Evolutionary conservation across 2,113 vertebrate species (phyloP).

Genomic region (Polyodon spathula): DNA sequence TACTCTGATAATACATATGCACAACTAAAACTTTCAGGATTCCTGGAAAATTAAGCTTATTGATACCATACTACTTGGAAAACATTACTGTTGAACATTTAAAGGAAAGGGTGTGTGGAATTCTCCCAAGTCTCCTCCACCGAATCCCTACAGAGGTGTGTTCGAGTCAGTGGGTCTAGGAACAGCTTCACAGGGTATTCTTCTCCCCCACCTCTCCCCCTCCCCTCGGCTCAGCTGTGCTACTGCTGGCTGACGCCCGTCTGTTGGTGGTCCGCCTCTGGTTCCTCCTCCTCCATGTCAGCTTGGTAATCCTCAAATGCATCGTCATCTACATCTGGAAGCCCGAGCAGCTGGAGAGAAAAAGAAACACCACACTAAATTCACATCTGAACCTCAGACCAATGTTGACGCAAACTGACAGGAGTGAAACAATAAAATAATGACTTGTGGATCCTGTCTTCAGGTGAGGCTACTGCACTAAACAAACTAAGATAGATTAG

Average conservation of each 20-base stretch:
- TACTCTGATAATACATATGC: slow-evolving; percentile 8
- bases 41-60: slow-evolving; percentile 12
- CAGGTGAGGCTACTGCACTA: too few relatives aligned
- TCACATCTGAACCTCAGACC: too few relatives aligned
- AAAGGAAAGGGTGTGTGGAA: slow-evolving; percentile 46
- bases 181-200: not conserved
- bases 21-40: slow-evolving; percentile 23
- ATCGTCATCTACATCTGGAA: slow-evolving; percentile 90
- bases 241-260: slow-evolving; percentile 98
- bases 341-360: slow-evolving; percentile 76
- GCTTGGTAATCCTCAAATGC: slow-evolving; percentile 94
- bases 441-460: too few relatives aligned
- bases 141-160: slow-evolving; percentile 15
- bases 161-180: slow-evolving; percentile 5
- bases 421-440: too few relatives aligned
- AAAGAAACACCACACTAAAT: slow-evolving; percentile 9
- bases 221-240: slow-evolving; percentile 30
- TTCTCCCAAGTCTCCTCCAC: slow-evolving; percentile 32
- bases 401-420: too few relatives aligned
- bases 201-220: slow-evolving; percentile 21
- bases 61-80: slow-evolving; percentile 38
- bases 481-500: too few relatives aligned
- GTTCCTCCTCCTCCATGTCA: slow-evolving; percentile 89
- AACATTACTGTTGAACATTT: slow-evolving; percentile 50
- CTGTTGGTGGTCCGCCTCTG: slow-evolving; percentile 92